Conservation (phyloP, 2,113 vertebrate genomes). For the Dendropsophus ebraccatus region DNA sequence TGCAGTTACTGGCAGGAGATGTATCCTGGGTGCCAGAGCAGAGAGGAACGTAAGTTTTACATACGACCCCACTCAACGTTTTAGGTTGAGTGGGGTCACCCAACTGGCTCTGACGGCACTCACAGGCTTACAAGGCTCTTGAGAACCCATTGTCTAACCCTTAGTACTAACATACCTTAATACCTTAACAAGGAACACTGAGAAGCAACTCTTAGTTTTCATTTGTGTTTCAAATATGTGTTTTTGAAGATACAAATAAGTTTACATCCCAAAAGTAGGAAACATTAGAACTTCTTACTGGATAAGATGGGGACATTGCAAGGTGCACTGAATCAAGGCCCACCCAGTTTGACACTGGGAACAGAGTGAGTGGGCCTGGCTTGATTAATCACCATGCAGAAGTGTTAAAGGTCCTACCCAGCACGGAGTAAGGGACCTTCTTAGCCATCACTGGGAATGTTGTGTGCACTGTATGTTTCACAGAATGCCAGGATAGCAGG, state of each 20-base stretch:
- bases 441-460: slow-evolving; percentile 29
- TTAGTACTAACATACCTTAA: background rate
- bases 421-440: slow-evolving; percentile 47
- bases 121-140: background rate
- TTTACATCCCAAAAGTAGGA: background rate
- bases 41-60: too few relatives aligned
- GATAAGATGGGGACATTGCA: background rate
- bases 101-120: background rate
- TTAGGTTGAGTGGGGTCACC: background rate
- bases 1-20: too few relatives aligned
- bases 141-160: background rate
- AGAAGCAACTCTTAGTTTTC: background rate
- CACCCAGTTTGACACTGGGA: slow-evolving; percentile 48
- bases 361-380: slow-evolving; percentile 6
- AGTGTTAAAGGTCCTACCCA: slow-evolving; percentile 40
- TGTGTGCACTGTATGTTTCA: slow-evolving; percentile 51
- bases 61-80: too few relatives aligned
- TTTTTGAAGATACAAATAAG: too few relatives aligned
- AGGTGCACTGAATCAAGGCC: slow-evolving; percentile 16
- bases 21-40: background rate
- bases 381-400: slow-evolving; percentile 55
- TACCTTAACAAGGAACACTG: background rate
- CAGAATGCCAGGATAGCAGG: slow-evolving; percentile 33
- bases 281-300: background rate
- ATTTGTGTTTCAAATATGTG: too few relatives aligned